These are phyloP conservation scores for Salminus brasiliensis DNA, from an alignment of 2,113 vertebrate genomes.

Conservation along the genomic window DNA sequence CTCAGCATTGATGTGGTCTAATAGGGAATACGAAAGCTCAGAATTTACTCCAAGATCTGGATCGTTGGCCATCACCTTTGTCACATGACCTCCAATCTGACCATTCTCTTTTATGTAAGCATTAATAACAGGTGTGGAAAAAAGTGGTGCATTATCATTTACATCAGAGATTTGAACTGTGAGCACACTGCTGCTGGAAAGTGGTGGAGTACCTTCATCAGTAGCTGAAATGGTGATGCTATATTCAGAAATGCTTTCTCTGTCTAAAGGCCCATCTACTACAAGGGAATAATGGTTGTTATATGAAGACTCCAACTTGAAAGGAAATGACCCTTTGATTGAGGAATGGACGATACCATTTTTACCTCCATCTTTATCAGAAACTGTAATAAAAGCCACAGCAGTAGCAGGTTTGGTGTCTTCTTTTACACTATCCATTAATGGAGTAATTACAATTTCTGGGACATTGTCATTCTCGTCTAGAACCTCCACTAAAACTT, in stretches of 20 bases:
- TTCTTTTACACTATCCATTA: conserved; percentile 77
- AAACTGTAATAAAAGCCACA: conserved; percentile 83
- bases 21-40: conserved; percentile 68
- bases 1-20: conserved; percentile 49
- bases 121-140: conserved; percentile 67
- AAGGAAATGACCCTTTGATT: conserved; percentile 65
- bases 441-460: conserved; percentile 78
- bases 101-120: conserved; percentile 80
- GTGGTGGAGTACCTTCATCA: conserved; percentile 70
- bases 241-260: conserved; percentile 73
- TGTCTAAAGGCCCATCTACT: conserved; percentile 69
- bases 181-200: conserved; percentile 63
- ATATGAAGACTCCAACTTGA: conserved; percentile 72
- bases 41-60: conserved; percentile 74
- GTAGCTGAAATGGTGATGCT: conserved; percentile 67
- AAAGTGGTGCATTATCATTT: conserved; percentile 72
- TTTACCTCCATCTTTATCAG: conserved; percentile 78
- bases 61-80: conserved; percentile 68
- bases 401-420: conserved; percentile 77
- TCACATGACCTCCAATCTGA: conserved; percentile 69
- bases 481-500: conserved; percentile 75
- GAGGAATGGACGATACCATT: conserved; percentile 72
- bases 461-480: conserved; percentile 87
- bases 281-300: conserved; percentile 73
- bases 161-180: conserved; percentile 71